Base-by-base conservation (phyloP, 1,140 invertebrate genomes). In the Mactra quadrangularis region DNA sequence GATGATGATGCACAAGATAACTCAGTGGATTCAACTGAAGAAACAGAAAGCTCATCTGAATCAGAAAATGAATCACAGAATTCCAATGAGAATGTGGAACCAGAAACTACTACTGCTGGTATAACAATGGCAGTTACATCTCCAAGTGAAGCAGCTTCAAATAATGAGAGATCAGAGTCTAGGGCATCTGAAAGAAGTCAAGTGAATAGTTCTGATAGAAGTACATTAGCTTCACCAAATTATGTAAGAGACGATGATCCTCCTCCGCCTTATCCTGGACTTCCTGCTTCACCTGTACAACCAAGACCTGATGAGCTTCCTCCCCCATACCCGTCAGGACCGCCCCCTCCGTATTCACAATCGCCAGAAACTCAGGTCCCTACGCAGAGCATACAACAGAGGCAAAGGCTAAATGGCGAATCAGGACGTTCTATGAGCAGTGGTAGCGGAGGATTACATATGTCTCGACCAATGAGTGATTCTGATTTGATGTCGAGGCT, bases 241-340 rank as follows among this genome's bases (percentile, higher is more conserved):
- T 35, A 22, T 1, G 17, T 50, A 31, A 31, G 22, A 3, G 55
- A 38, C 35, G 60, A 82, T 25, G 71, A 74, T 19, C 71, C 59
- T 0, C 70, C 71, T 31, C 70, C 70, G 50, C 70, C 70, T 22
- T 74, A 74, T 31, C 47, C 57, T 29, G 57, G 53, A 9, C 45
- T 59, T 9, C 15, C 59, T 25, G 25, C 66, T 1, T 15, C 57
- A 3, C 33, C 47, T 17, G 25, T 33, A 0, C 59, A 45, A 15
- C 70, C 70, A 9, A 33, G 59, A 11, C 59, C 70, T 7, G 70
- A 82, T 9, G 79, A 82, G 25, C 68, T 45, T 19, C 79, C 79
- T 25, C 79, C 79, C 9, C 79, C 79, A 45, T 82, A 82, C 25
- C 60, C 79, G 29, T 68, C 70, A 17, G 70, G 53, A 11, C 47